These are phyloP conservation scores for Sinopyrophorus schimmeli DNA, from an alignment of 2,888 invertebrate genomes.

Conservation along the genomic window DNA sequence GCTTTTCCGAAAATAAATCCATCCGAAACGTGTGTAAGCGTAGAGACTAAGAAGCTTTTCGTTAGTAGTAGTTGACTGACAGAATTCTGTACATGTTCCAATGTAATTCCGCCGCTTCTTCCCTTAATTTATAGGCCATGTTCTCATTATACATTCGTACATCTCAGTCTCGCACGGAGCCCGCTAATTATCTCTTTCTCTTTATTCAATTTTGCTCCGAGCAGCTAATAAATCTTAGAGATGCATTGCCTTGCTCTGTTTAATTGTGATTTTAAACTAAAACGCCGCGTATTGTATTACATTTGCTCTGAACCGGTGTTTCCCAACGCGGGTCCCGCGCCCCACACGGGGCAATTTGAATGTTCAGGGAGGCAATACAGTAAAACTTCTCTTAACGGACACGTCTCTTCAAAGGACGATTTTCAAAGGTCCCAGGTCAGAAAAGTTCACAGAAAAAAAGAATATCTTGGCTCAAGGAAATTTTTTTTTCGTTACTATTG, in stretches of 20 bases:
- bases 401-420: too few relatives aligned
- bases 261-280: slow-evolving; percentile 33
- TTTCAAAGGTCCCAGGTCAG: too few relatives aligned
- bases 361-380: too few relatives aligned
- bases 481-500: too few relatives aligned
- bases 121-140: slow-evolving; percentile 49
- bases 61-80: slow-evolving; percentile 42
- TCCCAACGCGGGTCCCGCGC: too few relatives aligned
- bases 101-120: slow-evolving; percentile 46
- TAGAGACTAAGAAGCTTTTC: slow-evolving; percentile 28
- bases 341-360: too few relatives aligned
- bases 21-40: slow-evolving; percentile 25
- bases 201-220: slow-evolving; percentile 47
- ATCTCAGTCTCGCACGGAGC: slow-evolving; percentile 43
- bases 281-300: slow-evolving; percentile 32
- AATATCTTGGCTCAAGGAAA: too few relatives aligned
- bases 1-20: slow-evolving; percentile 31
- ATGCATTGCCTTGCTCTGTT: slow-evolving; percentile 34
- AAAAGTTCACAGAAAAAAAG: too few relatives aligned
- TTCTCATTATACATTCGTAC: slow-evolving; percentile 48
- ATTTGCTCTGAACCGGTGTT: slow-evolving; percentile 24
- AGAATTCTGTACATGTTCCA: slow-evolving; percentile 46
- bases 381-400: too few relatives aligned
- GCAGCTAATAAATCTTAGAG: slow-evolving; percentile 35
- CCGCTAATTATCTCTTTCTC: slow-evolving; percentile 48